phyloP scores from a whole-genome alignment of 2,888 invertebrate species.

The Allygus modestus region DNA sequence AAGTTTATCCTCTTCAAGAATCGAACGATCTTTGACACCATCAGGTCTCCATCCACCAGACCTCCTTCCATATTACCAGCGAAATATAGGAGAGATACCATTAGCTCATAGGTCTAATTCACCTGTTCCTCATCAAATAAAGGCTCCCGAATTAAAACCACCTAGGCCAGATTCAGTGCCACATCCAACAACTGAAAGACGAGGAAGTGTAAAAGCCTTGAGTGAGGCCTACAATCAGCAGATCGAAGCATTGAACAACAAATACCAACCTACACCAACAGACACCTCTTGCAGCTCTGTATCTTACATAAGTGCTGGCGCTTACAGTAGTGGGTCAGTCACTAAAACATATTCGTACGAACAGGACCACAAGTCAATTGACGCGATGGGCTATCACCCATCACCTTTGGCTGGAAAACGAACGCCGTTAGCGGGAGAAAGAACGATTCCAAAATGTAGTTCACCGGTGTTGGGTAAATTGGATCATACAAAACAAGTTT shows the following conservation, averaged over 20 bases:
- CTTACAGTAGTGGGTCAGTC: constrained; percentile 36
- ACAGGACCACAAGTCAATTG: constrained; percentile 38
- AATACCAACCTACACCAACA: constrained; percentile 9
- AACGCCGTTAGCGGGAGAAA: constrained; percentile 43
- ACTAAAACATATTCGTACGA: constrained; percentile 39
- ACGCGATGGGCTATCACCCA: constrained; percentile 34
- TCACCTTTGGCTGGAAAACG: constrained; percentile 53
- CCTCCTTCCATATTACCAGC: constrained; percentile 87
- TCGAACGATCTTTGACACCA: constrained; percentile 66
- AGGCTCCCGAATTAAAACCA: constrained; percentile 64
- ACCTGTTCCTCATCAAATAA: constrained; percentile 67
- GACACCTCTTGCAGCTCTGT: background rate
- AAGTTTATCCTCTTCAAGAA: constrained; percentile 30
- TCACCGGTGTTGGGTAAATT: constrained; percentile 40
- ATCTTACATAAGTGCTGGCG: constrained; percentile 30
- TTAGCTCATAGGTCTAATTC: constrained; percentile 67
- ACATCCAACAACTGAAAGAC: constrained; percentile 9
- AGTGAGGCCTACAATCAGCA: constrained; percentile 43
- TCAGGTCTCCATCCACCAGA: constrained; percentile 81
- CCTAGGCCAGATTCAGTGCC: constrained; percentile 45
- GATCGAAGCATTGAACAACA: constrained; percentile 26
- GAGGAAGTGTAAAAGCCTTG: constrained; percentile 45
- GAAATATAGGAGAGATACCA: constrained; percentile 70
- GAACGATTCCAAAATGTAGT: constrained; percentile 40
- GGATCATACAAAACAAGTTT: constrained; percentile 59